A percentile compares a stretch with the other conserved stretches of the same genome.
These are phyloP conservation scores for Aphis gossypii DNA, from an alignment of 1,140 invertebrate species.

Conservation along the genomic window DNA sequence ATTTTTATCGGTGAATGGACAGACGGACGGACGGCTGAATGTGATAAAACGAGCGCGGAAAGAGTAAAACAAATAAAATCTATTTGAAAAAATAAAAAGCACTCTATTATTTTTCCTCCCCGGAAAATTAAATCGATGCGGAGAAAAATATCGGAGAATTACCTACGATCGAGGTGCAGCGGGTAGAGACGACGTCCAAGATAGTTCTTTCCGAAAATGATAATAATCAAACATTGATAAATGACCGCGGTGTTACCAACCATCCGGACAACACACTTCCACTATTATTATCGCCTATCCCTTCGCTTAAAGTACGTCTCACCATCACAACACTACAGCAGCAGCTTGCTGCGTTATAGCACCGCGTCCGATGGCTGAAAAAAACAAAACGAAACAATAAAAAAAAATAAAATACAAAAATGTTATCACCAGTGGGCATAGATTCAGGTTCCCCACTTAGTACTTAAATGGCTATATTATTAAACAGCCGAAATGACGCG, in stretches of 20 bases:
- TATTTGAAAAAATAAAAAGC: background rate
- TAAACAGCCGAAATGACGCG: background rate
- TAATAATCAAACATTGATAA: slow-evolving; percentile 47
- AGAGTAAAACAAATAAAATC: background rate
- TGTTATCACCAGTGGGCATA: background rate
- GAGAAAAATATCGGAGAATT: slow-evolving; percentile 21
- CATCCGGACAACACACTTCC: background rate
- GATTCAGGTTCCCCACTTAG: background rate
- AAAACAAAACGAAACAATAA: background rate
- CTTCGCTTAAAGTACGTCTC: background rate
- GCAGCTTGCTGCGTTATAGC: background rate
- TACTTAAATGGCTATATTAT: background rate
- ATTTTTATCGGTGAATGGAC: background rate
- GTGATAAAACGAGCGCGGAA: background rate
- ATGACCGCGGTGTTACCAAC: background rate
- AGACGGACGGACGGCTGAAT: background rate
- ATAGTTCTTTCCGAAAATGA: slow-evolving; percentile 27
- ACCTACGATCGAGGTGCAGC: background rate
- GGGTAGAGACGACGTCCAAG: slow-evolving; percentile 2
- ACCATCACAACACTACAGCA: background rate
- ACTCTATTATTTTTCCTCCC: background rate
- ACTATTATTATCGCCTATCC: background rate
- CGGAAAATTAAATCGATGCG: slow-evolving; percentile 44
- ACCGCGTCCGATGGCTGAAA: background rate
- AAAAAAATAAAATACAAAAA: background rate